Conservation (phyloP, 2,113 vertebrate genomes). For the Perca fluviatilis region DNA sequence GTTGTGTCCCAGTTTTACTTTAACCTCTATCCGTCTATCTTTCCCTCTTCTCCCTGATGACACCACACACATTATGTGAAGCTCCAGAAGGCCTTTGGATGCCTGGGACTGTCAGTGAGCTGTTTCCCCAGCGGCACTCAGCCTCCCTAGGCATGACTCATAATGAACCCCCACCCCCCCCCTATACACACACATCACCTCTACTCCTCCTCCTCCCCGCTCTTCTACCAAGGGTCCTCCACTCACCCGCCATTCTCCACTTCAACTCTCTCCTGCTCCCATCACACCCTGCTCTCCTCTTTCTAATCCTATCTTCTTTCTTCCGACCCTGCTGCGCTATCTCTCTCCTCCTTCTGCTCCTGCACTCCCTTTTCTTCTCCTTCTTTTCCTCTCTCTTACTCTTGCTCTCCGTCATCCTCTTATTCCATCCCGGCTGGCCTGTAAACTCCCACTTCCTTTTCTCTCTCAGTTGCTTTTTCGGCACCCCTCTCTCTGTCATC, state of each 20-base stretch:
- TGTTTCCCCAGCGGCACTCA: slow-evolving; percentile 49
- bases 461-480: slow-evolving; percentile 12
- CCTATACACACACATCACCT: background rate
- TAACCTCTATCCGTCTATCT: slow-evolving; percentile 61
- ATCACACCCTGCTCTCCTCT: slow-evolving; percentile 25
- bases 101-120: slow-evolving; percentile 67
- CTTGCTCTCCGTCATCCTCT: slow-evolving; percentile 44
- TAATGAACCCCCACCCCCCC: slow-evolving; percentile 4
- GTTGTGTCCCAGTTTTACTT: slow-evolving; percentile 52
- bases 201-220: slow-evolving; percentile 17
- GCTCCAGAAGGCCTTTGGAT: slow-evolving; percentile 60
- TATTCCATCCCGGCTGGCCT: slow-evolving; percentile 31
- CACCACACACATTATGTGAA: slow-evolving; percentile 41
- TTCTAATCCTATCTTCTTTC: slow-evolving; percentile 38
- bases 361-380: background rate
- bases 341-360: slow-evolving; percentile 10
- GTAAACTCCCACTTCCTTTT: slow-evolving; percentile 55
- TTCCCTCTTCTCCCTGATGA: slow-evolving; percentile 36
- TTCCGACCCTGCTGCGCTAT: background rate
- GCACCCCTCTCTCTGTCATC: slow-evolving; percentile 37
- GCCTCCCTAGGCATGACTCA: slow-evolving; percentile 68
- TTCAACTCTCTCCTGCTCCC: slow-evolving; percentile 12
- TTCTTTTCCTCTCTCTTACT: background rate
- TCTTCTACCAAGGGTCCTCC: slow-evolving; percentile 35
- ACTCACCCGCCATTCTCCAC: slow-evolving; percentile 16